Base-by-base conservation (phyloP, 1,140 invertebrate genomes). In the Trypoxylus dichotomus region DNA sequence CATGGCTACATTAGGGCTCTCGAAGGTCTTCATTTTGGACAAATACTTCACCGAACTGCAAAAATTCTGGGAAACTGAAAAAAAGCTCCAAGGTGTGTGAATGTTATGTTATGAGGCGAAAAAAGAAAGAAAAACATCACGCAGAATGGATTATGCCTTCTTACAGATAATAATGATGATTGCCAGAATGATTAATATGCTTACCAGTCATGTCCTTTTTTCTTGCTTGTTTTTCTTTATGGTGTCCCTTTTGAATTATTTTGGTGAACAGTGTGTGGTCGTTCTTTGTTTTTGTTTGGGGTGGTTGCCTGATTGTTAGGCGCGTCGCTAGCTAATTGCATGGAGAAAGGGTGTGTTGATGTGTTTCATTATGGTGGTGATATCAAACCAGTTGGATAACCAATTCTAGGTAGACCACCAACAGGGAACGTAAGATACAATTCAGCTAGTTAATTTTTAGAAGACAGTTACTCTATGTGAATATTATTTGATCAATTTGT, bases 31-130 rank as follows among this genome's bases (percentile, higher is more conserved):
- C 91, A 97, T 97, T 87, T 91, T 97, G 90, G 96, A 97, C 92
- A 97, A 97, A 87, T 97, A 97, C 88, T 97, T 97, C 87, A 97
- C 95, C 79, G 96, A 97, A 89, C 90, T 97, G 87, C 95, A 97
- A 87, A 97, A 97, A 89, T 97, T 96, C 89, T 97, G 96, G 96
- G 96, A 97, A 88, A 97, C 96, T 75, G 96, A 97, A 88, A 96
- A 96, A 88, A 96, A 96, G 89, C 90, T 97, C 82, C 95, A 97
- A 95, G 95, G 95, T 96, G 92, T 85, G 85, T 84, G 60, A 27
- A 27, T 76, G 41, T 75, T 75, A 54, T 47, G 72, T 75, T 75
- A 29, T 68, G 60, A 68, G 13, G 3, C 25, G 25, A 63, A 63
- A 68, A 13, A 68, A 68, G 19, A 29, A 68, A 68, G 24, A 68